These are phyloP conservation scores for Notothenia coriiceps DNA, from an alignment of 2,113 vertebrate species.

Conservation along the genomic window DNA sequence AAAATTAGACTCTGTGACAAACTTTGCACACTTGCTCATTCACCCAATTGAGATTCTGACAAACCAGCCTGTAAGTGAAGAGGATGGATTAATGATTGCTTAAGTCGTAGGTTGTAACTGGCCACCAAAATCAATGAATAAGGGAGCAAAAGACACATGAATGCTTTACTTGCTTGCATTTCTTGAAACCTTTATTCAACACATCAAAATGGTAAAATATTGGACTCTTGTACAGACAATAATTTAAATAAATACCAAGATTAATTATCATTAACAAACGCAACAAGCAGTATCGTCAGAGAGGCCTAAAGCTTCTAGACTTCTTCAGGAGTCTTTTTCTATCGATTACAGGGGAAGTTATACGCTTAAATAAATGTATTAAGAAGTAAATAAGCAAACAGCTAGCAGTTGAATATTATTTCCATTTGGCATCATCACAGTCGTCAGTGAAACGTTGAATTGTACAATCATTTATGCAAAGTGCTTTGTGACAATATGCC, in stretches of 20 bases:
- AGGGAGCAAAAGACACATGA: neutral
- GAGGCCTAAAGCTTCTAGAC: conserved; percentile 50
- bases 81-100: neutral
- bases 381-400: conserved; percentile 70
- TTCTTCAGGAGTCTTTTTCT: conserved; percentile 36
- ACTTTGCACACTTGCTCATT: neutral
- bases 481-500: conserved; percentile 73
- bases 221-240: conserved; percentile 70
- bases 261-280: conserved; percentile 69
- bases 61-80: neutral
- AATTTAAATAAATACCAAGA: conserved; percentile 76
- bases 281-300: conserved; percentile 65
- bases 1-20: neutral
- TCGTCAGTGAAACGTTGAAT: conserved; percentile 67
- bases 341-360: conserved; percentile 53
- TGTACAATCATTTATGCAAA: conserved; percentile 83
- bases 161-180: conserved; percentile 62
- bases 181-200: conserved; percentile 76
- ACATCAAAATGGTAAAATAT: conserved; percentile 79
- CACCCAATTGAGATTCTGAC: neutral
- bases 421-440: conserved; percentile 81
- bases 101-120: neutral
- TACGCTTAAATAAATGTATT: conserved; percentile 62
- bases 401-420: conserved; percentile 61
- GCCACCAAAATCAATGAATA: neutral